These are phyloP conservation scores for Gambelia wislizenii DNA, from an alignment of 2,797 vertebrate species.

Conservation along the genomic window DNA sequence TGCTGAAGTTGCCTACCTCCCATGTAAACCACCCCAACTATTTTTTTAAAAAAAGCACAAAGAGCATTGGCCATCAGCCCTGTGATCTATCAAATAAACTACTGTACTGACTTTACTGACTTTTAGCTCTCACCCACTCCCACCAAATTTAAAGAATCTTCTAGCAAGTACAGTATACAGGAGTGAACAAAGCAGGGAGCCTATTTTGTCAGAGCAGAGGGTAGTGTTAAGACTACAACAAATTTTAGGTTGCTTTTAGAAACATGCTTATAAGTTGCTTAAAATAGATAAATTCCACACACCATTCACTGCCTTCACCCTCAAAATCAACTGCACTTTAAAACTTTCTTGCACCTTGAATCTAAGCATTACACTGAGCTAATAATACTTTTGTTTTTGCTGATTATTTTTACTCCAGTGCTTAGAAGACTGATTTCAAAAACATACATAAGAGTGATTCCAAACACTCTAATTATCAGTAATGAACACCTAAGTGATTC, in stretches of 20 bases:
- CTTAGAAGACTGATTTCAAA: conserved; percentile 65
- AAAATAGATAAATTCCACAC: conserved; percentile 41
- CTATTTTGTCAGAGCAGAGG: conserved; percentile 61
- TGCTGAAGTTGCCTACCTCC: neutral
- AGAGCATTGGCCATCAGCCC: conserved; percentile 58
- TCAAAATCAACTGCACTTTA: conserved; percentile 39
- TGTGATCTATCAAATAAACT: conserved; percentile 63
- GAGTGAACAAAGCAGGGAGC: conserved; percentile 67
- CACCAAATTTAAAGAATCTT: neutral
- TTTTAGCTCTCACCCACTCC: too few species aligned
- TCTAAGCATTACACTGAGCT: conserved; percentile 12
- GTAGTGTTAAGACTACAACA: conserved; percentile 23
- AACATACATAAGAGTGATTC: conserved; percentile 67
- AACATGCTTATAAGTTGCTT: neutral
- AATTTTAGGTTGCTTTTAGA: conserved; percentile 52
- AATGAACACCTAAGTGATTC: conserved; percentile 73
- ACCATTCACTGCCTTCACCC: conserved; percentile 25
- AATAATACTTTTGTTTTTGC: conserved; percentile 70
- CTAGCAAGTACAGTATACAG: conserved; percentile 15
- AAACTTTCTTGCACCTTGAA: conserved; percentile 17
- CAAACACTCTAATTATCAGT: conserved; percentile 72
- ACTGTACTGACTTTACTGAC: conserved; percentile 45
- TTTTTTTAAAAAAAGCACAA: neutral
- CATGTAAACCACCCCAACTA: neutral
- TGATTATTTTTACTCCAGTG: conserved; percentile 66